Percentiles rank a stretch among this genome's conserved stretches.
Evolutionary conservation across 2,113 vertebrate species (phyloP).

Genomic region (Galemys pyrenaicus): DNA sequence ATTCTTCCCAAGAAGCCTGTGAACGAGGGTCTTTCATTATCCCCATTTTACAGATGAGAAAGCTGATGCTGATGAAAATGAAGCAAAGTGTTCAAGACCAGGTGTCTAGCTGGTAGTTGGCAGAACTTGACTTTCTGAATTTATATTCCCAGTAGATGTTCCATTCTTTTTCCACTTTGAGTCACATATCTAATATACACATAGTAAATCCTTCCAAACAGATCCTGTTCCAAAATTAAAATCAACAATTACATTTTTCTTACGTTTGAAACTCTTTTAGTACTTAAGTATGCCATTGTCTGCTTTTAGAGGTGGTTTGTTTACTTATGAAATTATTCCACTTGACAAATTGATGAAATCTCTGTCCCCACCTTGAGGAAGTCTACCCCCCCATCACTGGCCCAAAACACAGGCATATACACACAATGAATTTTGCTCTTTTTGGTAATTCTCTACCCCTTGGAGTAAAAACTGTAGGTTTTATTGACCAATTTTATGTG

Average conservation of each 20-base stretch:
- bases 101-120: not conserved
- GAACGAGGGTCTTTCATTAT: not conserved
- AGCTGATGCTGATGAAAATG: not conserved
- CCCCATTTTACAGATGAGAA: not conserved
- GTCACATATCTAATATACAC: not conserved
- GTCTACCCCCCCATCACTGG: fast-evolving
- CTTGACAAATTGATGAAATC: not conserved
- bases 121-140: not conserved
- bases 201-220: not conserved
- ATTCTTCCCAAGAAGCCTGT: not conserved
- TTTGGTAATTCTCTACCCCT: not conserved
- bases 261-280: not conserved
- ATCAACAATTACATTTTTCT: not conserved
- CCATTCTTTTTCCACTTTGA: not conserved
- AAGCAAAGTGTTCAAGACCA: not conserved
- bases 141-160: not conserved
- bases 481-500: not conserved
- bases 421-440: not conserved
- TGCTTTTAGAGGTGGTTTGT: not conserved
- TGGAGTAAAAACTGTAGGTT: not conserved
- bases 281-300: too few relatives aligned
- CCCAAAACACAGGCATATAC: not conserved
- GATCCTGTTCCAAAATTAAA: not conserved
- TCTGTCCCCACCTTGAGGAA: not conserved
- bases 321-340: not conserved